Base-by-base conservation (phyloP, 1,140 invertebrate species). In the Scaptomyza montana region DNA sequence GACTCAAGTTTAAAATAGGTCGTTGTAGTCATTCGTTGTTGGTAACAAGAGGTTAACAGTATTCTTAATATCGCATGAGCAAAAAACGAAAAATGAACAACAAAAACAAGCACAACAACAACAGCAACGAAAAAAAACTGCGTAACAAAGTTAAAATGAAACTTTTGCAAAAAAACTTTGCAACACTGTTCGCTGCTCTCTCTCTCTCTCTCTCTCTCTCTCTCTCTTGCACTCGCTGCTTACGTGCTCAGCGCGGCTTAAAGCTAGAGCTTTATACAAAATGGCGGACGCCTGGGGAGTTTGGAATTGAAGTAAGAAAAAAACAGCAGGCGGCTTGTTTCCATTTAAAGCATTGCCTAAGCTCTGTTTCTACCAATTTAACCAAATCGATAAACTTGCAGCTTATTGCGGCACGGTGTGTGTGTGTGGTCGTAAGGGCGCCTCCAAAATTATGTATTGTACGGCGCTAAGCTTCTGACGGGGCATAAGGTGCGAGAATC, bases 91-190 rank as follows among this genome's bases (percentile, higher is more conserved):
- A 46, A 43, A 36, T 54, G 33, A 57, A 45, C 39, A 47, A 30
- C 63, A 21, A 55, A 49, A 60, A 19, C 43, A 45, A 25, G 1
- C 21, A 33, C 30, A 33, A 33, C 30, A 2, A 33, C 30, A 45
- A 55, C 10, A 25, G 19, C 43, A 53, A 74, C 16, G 6, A 36
- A 45, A 67, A 45, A 67, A 73, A 74, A 62, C 69, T 72, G 81
- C 78, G 81, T 87, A 81, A 87, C 82, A 87, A 87, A 86, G 81
- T 86, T 86, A 82, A 86, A 87, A 69, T 66, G 25, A 87, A 86
- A 78, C 67, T 87, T 87, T 82, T 77, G 47, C 62, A 71, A 60
- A 74, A 25, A 86, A 86, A 86, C 66, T 87, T 86, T 64, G 53
- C 53, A 55, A 43, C 59, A 49, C 41, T 62, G 30, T 41, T 43